phyloP scores from a whole-genome alignment of 2,113 vertebrate species.

The Polypterus bichir region DNA sequence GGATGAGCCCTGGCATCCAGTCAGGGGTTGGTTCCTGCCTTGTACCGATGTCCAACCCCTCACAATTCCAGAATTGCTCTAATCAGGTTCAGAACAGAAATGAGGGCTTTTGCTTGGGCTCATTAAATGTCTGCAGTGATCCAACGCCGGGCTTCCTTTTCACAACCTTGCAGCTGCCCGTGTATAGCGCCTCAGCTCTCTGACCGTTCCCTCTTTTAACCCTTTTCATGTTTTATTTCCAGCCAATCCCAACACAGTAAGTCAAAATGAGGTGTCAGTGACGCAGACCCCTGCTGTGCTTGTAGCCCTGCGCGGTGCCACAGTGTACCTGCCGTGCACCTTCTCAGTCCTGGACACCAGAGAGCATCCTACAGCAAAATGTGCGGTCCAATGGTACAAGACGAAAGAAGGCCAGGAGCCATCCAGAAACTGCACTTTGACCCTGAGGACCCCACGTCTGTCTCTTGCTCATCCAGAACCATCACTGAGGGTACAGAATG shows the following conservation, averaged over 20 bases:
- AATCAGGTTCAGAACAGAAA: too few relatives aligned
- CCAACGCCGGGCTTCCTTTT: too few relatives aligned
- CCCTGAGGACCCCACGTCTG: slow-evolving; percentile 18
- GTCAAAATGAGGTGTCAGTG: slow-evolving; percentile 21
- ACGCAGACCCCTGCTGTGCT: slow-evolving; percentile 21
- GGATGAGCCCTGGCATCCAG: too few relatives aligned
- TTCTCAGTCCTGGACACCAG: slow-evolving; percentile 20
- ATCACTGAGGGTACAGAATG: slow-evolving; percentile 20
- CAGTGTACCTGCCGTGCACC: slow-evolving; percentile 26
- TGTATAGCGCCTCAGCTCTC: too few relatives aligned
- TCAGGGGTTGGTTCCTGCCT: too few relatives aligned
- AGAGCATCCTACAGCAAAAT: slow-evolving; percentile 7
- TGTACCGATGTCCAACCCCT: too few relatives aligned
- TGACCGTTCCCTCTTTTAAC: too few relatives aligned
- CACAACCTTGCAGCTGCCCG: too few relatives aligned
- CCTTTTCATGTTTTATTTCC: too few relatives aligned
- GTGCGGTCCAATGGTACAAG: slow-evolving; percentile 33
- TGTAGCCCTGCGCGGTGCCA: slow-evolving; percentile 19
- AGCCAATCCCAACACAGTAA: slow-evolving; percentile 6
- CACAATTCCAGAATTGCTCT: too few relatives aligned
- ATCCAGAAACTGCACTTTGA: background rate
- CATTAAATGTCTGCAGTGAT: too few relatives aligned
- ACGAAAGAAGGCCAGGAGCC: slow-evolving; percentile 3
- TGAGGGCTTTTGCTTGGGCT: too few relatives aligned
- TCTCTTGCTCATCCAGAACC: slow-evolving; percentile 17